Base-by-base conservation (phyloP, 2,797 vertebrate species). In the Rhinichthys osculus region DNA sequence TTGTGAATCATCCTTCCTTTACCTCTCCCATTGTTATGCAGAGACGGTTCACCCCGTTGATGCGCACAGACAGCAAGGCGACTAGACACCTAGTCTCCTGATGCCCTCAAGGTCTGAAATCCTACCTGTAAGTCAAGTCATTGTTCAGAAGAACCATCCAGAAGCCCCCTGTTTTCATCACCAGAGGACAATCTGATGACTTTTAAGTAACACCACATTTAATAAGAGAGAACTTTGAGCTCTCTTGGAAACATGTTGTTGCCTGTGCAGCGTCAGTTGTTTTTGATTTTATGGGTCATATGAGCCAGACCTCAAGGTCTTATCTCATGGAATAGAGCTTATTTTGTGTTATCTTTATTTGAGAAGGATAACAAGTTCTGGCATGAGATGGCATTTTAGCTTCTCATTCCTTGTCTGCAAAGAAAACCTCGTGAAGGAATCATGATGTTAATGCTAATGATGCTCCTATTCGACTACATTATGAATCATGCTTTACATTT, bases 21-120 rank as follows among this genome's bases (percentile, higher is more conserved):
- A 81, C 52, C 87, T 89, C 88, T 90, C 57, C 89, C 89, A 93
- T 95, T 94, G 94, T 95, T 91, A 95, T 95, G 92, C 92, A 90
- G 90, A 94, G 88, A 93, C 87, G 86, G 78, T 59, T 83, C 73
- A 44, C 83, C 81, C 64, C 27, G 62, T 73, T 70, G 87, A 88
- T 73, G 73, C 86, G 93, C 91, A 94, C 92, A 84, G 90, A 89
- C 92, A 78, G 89, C 87, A 89, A 92, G 93, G 88, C 91, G 47
- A 70, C 92, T 85, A 90, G 83, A 83, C 86, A 89, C 89, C 86
- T 87, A 90, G 89, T 85, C 80, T 84, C 90, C 84, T 87, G 30
- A 73, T 64, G 83, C 86, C 88, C 90, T 35, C 42, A 85, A 87
- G 92, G 88, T 84, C 89, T 91, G 88, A 90, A 90, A 90, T 83